Evolutionary conservation across 2,888 invertebrate species (phyloP).

Genomic region (Athripsodes cinereus): DNA sequence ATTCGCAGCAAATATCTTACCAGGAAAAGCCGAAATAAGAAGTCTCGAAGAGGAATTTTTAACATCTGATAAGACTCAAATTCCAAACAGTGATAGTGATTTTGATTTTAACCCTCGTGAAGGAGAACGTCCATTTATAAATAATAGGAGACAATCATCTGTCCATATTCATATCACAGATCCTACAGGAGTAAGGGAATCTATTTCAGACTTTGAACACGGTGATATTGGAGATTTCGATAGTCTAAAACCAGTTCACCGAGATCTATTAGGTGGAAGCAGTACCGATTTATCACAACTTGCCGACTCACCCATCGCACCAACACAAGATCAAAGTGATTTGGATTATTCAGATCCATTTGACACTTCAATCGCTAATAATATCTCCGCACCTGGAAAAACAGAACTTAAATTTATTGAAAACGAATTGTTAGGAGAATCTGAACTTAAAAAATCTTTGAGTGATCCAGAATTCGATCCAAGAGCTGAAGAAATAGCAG

Average conservation of each 20-base stretch:
- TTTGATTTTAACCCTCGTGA: constrained; percentile 60
- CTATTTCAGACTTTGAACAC: constrained; percentile 41
- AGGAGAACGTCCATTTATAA: constrained; percentile 48
- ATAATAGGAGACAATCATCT: constrained; percentile 46
- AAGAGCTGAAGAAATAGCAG: constrained; percentile 54
- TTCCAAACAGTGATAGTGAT: constrained; percentile 39
- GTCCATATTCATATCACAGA: constrained; percentile 59
- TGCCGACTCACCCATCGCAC: constrained; percentile 61
- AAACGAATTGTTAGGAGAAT: constrained; percentile 62
- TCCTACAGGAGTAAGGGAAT: constrained; percentile 55
- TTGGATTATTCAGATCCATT: constrained; percentile 73
- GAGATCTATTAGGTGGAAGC: constrained; percentile 71
- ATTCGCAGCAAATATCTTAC: constrained; percentile 71
- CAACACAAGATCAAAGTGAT: constrained; percentile 46
- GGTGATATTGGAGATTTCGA: constrained; percentile 43
- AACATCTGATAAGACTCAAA: constrained; percentile 18
- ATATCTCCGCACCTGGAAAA: constrained; percentile 67
- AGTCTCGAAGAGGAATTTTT: constrained; percentile 54
- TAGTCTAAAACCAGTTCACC: constrained; percentile 42
- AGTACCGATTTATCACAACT: constrained; percentile 67
- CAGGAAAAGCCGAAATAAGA: constrained; percentile 51
- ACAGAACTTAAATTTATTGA: constrained; percentile 74
- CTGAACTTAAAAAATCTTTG: constrained; percentile 38
- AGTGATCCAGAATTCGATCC: constrained; percentile 82
- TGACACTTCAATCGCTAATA: constrained; percentile 73